phyloP scores from a whole-genome alignment of 2,113 vertebrate species.

The Circaetus cinerascens region DNA sequence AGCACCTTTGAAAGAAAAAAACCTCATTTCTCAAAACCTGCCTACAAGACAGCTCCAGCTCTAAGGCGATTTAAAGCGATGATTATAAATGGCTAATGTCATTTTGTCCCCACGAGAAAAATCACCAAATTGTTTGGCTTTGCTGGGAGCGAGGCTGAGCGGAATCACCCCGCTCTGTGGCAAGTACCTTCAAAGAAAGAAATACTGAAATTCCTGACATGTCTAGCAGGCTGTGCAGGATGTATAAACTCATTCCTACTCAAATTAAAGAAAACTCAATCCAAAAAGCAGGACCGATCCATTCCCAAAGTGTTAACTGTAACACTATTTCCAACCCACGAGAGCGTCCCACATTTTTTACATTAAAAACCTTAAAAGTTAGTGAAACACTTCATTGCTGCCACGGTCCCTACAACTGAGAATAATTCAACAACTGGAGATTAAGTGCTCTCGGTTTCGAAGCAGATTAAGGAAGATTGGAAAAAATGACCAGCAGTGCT shows the following conservation, averaged over 20 bases:
- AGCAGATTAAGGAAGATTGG: background rate
- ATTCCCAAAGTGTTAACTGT: background rate
- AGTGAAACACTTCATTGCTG: background rate
- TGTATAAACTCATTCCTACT: background rate
- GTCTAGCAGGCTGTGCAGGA: background rate
- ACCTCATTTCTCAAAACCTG: slow-evolving; percentile 44
- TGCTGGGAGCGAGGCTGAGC: background rate
- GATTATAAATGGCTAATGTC: slow-evolving; percentile 22
- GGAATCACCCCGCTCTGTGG: background rate
- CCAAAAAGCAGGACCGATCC: background rate
- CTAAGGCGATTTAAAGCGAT: background rate
- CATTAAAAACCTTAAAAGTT: background rate
- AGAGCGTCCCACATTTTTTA: background rate
- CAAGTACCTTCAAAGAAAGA: background rate
- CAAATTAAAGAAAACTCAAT: background rate
- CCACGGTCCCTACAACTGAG: background rate
- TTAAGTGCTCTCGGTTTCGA: background rate
- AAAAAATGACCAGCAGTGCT: background rate
- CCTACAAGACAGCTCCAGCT: slow-evolving; percentile 10
- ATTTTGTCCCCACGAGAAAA: slow-evolving; percentile 19
- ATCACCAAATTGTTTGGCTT: background rate
- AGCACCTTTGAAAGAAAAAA: slow-evolving; percentile 60
- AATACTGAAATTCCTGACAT: background rate
- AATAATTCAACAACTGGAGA: background rate
- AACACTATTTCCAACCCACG: background rate